Evolutionary conservation across 2,888 invertebrate species (phyloP).

Genomic region (Nephrotoma flavescens): DNA sequence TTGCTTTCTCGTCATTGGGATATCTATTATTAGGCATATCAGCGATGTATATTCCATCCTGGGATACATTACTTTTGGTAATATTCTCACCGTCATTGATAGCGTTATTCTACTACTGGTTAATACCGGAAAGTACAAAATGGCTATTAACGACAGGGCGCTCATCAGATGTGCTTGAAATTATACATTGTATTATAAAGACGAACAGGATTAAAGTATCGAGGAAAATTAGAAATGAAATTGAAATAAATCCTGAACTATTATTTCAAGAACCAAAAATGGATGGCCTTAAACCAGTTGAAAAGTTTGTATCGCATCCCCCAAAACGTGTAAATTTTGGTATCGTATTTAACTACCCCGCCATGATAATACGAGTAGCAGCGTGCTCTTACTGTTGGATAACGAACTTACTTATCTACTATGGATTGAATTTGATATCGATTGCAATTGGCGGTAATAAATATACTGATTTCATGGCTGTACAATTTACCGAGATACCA

Average conservation of each 20-base stretch:
- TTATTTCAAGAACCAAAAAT: not conserved
- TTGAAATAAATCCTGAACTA: not conserved
- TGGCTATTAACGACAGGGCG: constrained; percentile 47
- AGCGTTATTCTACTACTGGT: constrained; percentile 44
- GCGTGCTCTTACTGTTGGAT: constrained; percentile 57
- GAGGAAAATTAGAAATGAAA: constrained; percentile 33
- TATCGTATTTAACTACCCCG: not conserved
- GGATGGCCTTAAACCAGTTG: not conserved
- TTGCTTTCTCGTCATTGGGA: constrained; percentile 48
- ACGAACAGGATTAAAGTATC: constrained; percentile 15
- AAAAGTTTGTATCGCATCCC: too few relatives aligned
- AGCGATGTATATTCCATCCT: constrained; percentile 30
- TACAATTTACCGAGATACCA: constrained; percentile 42
- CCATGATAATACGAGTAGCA: constrained; percentile 13
- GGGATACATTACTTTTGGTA: constrained; percentile 44
- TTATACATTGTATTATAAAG: not conserved
- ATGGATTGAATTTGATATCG: constrained; percentile 55
- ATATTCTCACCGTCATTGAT: constrained; percentile 47
- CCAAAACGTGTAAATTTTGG: too few relatives aligned
- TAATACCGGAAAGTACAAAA: constrained; percentile 48
- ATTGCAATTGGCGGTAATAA: constrained; percentile 50
- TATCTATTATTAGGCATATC: constrained; percentile 41
- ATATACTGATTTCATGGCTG: constrained; percentile 48
- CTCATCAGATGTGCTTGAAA: not conserved
- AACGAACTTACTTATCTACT: constrained; percentile 56